phyloP scores from a whole-genome alignment of 2,797 vertebrate genomes.

The Tiaroga cobitis region DNA sequence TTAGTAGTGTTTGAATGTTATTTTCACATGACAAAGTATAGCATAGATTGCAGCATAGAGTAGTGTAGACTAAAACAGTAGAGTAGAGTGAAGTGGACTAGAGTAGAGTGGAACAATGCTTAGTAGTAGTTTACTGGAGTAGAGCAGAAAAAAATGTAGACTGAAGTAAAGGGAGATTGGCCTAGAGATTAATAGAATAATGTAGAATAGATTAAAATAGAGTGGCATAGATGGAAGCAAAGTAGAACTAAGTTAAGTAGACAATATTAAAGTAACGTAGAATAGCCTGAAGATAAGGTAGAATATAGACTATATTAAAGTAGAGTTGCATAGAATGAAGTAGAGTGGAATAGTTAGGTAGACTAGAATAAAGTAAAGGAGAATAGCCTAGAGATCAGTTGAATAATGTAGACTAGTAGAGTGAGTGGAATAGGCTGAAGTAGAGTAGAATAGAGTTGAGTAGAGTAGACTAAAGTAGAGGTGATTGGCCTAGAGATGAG shows the following conservation, averaged over 20 bases:
- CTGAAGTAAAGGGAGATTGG: background rate
- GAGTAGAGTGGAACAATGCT: background rate
- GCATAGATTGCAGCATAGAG: background rate
- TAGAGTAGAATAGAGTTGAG: background rate
- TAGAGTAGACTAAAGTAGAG: too few relatives aligned
- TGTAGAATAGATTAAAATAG: background rate
- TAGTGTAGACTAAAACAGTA: background rate
- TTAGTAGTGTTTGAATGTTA: background rate
- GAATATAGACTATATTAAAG: background rate
- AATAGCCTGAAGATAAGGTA: too few relatives aligned
- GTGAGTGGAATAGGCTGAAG: background rate
- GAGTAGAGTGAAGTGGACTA: background rate
- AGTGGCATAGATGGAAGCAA: background rate
- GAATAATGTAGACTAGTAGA: background rate
- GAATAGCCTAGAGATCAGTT: background rate
- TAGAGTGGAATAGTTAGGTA: background rate
- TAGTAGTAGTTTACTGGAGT: too few relatives aligned
- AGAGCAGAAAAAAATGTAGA: too few relatives aligned
- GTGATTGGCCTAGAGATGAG: background rate
- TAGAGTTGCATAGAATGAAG: background rate
- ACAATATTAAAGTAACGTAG: background rate
- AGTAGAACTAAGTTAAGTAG: background rate
- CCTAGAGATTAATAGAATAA: background rate
- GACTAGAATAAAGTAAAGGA: background rate
- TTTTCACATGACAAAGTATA: background rate